Percentiles rank a stretch among this genome's conserved stretches.
phyloP scores from a whole-genome alignment of 2,797 vertebrate species.

The Ceyx erithaca region DNA sequence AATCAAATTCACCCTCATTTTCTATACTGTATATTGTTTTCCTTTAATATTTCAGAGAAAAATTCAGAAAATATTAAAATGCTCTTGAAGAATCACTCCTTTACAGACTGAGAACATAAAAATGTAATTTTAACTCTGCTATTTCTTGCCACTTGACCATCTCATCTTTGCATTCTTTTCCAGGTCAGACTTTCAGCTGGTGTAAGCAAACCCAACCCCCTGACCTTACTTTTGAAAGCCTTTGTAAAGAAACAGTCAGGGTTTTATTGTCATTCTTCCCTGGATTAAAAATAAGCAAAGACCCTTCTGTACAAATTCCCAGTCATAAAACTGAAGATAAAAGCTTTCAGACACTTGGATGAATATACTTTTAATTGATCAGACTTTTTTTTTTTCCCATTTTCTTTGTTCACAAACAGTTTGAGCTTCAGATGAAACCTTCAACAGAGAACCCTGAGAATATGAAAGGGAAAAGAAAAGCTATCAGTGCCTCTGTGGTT shows the following conservation, averaged over 20 bases:
- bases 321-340: slow-evolving; percentile 15
- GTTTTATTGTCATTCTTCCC: not conserved
- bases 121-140: not conserved
- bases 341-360: slow-evolving; percentile 19
- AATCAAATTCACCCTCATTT: not conserved
- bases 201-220: not conserved
- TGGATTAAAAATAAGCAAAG: slow-evolving; percentile 30
- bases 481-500: slow-evolving; percentile 30
- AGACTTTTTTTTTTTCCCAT: not conserved
- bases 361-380: slow-evolving; percentile 38
- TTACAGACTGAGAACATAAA: not conserved
- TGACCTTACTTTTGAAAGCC: slow-evolving; percentile 25
- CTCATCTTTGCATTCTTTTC: not conserved
- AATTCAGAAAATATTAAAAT: not conserved
- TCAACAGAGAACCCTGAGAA: not conserved
- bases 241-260: not conserved
- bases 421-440: slow-evolving; percentile 1
- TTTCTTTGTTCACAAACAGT: not conserved
- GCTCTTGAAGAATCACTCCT: not conserved
- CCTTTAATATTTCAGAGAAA: not conserved
- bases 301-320: not conserved
- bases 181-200: slow-evolving; percentile 23
- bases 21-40: not conserved
- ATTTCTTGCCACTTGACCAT: not conserved
- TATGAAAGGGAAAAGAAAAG: slow-evolving; percentile 6